Evolutionary conservation across 1,140 invertebrate species (phyloP).

Genomic region (Zophobas morio): DNA sequence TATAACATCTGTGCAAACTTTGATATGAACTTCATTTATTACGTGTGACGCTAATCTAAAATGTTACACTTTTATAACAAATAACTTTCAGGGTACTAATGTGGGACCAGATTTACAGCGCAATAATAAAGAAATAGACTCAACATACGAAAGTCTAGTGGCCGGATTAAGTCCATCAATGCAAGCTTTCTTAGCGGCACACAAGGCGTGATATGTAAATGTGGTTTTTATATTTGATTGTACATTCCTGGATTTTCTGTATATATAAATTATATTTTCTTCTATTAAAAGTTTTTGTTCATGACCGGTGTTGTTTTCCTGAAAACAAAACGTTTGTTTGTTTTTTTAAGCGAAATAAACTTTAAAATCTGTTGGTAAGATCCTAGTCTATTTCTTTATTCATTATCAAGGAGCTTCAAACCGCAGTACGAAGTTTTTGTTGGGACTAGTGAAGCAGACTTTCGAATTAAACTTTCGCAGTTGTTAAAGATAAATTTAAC

Average conservation of each 20-base stretch:
- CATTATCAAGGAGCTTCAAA: background rate
- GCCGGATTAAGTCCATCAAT: slow-evolving; percentile 18
- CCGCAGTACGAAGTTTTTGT: background rate
- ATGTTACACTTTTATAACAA: no score
- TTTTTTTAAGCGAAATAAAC: no score
- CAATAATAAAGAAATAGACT: slow-evolving; percentile 10
- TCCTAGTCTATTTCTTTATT: no score
- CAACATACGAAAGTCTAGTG: background rate
- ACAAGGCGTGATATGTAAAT: slow-evolving; percentile 2
- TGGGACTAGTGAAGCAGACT: background rate
- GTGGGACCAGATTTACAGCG: background rate
- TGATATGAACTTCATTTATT: background rate
- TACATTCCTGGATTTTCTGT: slow-evolving; percentile 15
- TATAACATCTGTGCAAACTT: background rate
- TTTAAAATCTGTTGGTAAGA: no score
- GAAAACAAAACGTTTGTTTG: no score
- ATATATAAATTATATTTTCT: slow-evolving; percentile 11
- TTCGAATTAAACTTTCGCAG: slow-evolving; percentile 4
- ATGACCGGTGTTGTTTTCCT: background rate
- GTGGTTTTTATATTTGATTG: background rate
- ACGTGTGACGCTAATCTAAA: no score
- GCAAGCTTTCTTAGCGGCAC: slow-evolving; percentile 7
- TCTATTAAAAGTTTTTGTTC: slow-evolving; percentile 19
- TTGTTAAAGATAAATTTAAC: slow-evolving; percentile 11
- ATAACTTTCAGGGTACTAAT: slow-evolving; percentile 1